Conservation (phyloP, 1,140 invertebrate genomes). For the Drosophila santomea region DNA sequence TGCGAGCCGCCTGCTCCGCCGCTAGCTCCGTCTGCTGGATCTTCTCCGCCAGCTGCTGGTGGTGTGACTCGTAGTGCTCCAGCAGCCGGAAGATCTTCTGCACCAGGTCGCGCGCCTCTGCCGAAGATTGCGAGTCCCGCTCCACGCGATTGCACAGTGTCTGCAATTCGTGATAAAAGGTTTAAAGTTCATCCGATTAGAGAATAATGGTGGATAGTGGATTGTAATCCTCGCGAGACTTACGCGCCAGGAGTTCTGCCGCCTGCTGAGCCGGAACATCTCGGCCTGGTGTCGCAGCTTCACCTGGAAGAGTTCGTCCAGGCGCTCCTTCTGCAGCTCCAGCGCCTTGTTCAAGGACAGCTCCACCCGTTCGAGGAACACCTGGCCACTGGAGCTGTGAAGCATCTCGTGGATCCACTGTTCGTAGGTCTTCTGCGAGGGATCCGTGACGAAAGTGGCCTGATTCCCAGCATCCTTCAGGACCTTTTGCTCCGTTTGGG, state of each 20-base stretch:
- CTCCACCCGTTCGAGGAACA: slow-evolving; percentile 75
- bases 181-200: neutral
- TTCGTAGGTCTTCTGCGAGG: slow-evolving; percentile 41
- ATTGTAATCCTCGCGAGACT: slow-evolving; percentile 1
- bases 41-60: slow-evolving; percentile 54
- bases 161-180: slow-evolving; percentile 3
- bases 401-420: slow-evolving; percentile 80
- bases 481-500: slow-evolving; percentile 4
- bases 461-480: slow-evolving; percentile 1
- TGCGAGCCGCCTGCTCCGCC: slow-evolving; percentile 42
- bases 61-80: slow-evolving; percentile 67
- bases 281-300: slow-evolving; percentile 70
- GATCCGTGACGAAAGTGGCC: neutral
- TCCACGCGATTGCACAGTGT: slow-evolving; percentile 51
- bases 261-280: slow-evolving; percentile 51
- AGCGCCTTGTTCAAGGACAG: slow-evolving; percentile 70
- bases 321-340: slow-evolving; percentile 59
- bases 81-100: slow-evolving; percentile 67
- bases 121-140: slow-evolving; percentile 50
- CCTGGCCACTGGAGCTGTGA: slow-evolving; percentile 59
- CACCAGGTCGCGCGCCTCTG: slow-evolving; percentile 58
- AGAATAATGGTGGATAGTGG: too few species aligned
- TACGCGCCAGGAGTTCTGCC: slow-evolving; percentile 69
- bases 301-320: slow-evolving; percentile 56
- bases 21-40: slow-evolving; percentile 62